Base-by-base conservation (phyloP, 2,888 invertebrate species). In the Neoaliturus tenellus region DNA sequence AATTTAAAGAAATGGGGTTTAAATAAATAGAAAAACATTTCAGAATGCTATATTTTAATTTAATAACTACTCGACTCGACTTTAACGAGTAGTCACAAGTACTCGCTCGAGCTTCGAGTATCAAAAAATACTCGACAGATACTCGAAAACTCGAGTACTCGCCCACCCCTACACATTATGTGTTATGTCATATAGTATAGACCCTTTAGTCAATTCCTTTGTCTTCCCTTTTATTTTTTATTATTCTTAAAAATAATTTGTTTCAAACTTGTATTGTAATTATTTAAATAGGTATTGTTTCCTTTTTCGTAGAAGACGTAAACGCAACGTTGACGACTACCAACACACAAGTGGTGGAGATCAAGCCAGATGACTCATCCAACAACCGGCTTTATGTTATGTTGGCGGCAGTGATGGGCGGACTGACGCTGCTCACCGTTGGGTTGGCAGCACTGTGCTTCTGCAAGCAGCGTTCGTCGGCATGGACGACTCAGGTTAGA, bases 351-450 rank as follows among this genome's bases (percentile, higher is more conserved):
- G 83, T 85, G 8, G 84, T 86, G 14, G 82, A 83, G 12, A 84
- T 84, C 20, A 85, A 85, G 39, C 48, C 80, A 81, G 85, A 85
- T 4, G 55, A 78, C 12, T 5, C 31, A 8, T 33, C 51, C 80
- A 75, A 86, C 85, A 88, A 89, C 20, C 88, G 89, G 83, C 87
- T 94, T 86, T 93, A 93, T 87, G 91, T 93, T 1, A 91, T 93
- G 58, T 91, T 93, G 44, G 93, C 93, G 0, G 92, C 92, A 35
- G 92, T 91, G 25, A 91, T 93, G 28, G 92, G 92, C 17, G 92
- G 92, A 4, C 89, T 92, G 51, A 89, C 92, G 12, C 88, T 93
- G 12, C 87, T 93, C 39, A 89, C 90, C 0, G 90, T 87, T 1
- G 84, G 88, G 14, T 85, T 87, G 23, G 86, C 86, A 28, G 86